Conservation (phyloP, 2,888 invertebrate genomes). For the Heliconius aoede region DNA sequence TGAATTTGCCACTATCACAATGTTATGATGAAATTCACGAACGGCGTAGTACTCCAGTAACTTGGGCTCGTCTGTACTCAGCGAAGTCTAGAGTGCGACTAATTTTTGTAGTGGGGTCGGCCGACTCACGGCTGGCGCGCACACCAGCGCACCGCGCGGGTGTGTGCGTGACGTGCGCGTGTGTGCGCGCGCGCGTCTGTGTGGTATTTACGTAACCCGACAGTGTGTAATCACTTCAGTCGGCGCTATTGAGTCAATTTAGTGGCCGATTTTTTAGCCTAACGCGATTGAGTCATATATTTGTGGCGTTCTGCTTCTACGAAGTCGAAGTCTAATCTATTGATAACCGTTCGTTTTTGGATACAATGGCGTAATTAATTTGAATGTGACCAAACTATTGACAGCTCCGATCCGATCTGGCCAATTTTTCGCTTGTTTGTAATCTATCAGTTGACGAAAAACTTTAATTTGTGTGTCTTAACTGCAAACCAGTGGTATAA, state of each 20-base stretch:
- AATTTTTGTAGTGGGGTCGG: slow-evolving; percentile 81
- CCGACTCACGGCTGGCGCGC: slow-evolving; percentile 70
- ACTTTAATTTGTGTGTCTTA: slow-evolving; percentile 32
- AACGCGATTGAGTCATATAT: slow-evolving; percentile 79
- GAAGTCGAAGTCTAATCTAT: slow-evolving; percentile 59
- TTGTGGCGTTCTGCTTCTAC: slow-evolving; percentile 62
- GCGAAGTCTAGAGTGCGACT: slow-evolving; percentile 75
- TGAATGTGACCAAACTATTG: slow-evolving; percentile 44
- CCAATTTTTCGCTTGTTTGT: slow-evolving; percentile 43
- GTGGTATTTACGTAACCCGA: slow-evolving; percentile 80
- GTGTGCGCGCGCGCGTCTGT: slow-evolving; percentile 62
- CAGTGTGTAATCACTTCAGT: slow-evolving; percentile 73
- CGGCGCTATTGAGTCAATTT: slow-evolving; percentile 76
- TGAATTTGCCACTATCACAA: slow-evolving; percentile 77
- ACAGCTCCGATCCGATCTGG: slow-evolving; percentile 32
- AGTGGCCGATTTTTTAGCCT: slow-evolving; percentile 76
- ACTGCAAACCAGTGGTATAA: slow-evolving; percentile 26
- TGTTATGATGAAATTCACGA: slow-evolving; percentile 80
- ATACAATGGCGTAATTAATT: slow-evolving; percentile 60
- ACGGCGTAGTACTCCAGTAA: slow-evolving; percentile 64
- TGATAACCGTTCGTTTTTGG: slow-evolving; percentile 61
- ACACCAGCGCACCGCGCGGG: slow-evolving; percentile 55
- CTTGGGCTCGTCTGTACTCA: slow-evolving; percentile 68
- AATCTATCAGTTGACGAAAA: slow-evolving; percentile 39
- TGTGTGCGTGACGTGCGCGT: slow-evolving; percentile 45